Conservation (phyloP, 1,140 invertebrate genomes). For the Temnothorax curvispinosus region DNA sequence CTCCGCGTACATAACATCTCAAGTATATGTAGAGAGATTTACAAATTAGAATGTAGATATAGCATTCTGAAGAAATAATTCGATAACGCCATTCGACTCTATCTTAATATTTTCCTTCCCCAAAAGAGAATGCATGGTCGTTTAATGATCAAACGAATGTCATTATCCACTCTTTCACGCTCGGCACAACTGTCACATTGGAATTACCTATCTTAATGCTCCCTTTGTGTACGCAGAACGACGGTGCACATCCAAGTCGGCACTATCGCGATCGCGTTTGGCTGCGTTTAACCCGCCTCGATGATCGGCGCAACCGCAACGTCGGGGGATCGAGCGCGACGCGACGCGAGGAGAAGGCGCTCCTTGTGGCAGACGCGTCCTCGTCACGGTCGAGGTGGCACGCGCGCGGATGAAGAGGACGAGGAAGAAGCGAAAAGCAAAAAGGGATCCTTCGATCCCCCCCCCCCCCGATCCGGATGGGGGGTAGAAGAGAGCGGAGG, state of each 20-base stretch:
- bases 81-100: background rate
- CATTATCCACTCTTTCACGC: background rate
- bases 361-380: conserved; percentile 58
- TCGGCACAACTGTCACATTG: background rate
- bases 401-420: conserved; percentile 47
- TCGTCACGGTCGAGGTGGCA: conserved; percentile 77
- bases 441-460: background rate
- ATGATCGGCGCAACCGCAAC: conserved; percentile 36
- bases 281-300: conserved; percentile 23
- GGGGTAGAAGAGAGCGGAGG: background rate
- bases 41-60: background rate
- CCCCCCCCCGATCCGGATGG: background rate
- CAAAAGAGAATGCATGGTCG: background rate
- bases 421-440: conserved; percentile 35
- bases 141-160: background rate
- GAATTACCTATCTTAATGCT: background rate
- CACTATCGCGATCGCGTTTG: conserved; percentile 28
- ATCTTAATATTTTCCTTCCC: background rate
- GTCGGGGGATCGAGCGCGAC: conserved; percentile 31
- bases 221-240: background rate
- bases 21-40: background rate
- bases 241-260: background rate
- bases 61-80: background rate
- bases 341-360: conserved; percentile 46
- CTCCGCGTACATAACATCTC: background rate